Conservation (phyloP, 2,113 vertebrate species). For the Picathartes gymnocephalus region DNA sequence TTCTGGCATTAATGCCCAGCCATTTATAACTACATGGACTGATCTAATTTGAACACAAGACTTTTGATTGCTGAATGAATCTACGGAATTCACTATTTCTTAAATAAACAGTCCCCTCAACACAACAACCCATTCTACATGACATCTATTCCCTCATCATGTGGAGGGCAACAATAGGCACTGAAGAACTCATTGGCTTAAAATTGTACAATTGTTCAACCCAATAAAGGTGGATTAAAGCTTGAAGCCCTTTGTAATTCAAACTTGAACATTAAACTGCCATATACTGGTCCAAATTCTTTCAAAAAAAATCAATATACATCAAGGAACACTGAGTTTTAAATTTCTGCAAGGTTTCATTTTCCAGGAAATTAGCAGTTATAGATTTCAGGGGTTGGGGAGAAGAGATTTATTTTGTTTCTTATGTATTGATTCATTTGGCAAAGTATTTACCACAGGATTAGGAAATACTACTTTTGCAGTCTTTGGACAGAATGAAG, state of each 20-base stretch:
- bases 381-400: neutral
- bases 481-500: conserved; percentile 4
- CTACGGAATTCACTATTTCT: neutral
- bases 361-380: neutral
- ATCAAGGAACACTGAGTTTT: neutral
- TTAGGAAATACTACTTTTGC: neutral
- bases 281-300: neutral
- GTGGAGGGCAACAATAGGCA: conserved; percentile 12
- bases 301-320: neutral
- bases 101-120: neutral
- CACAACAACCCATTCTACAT: neutral
- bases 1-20: neutral
- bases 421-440: neutral
- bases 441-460: neutral
- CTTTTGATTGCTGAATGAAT: neutral
- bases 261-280: neutral
- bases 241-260: conserved; percentile 48
- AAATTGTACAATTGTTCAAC: conserved; percentile 18
- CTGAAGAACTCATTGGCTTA: conserved; percentile 47
- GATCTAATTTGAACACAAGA: neutral
- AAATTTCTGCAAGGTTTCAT: neutral
- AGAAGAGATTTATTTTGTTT: neutral
- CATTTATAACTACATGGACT: neutral
- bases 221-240: conserved; percentile 47
- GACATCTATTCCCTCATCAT: neutral